Percentiles rank a stretch among this genome's conserved stretches.
Evolutionary conservation across 2,888 invertebrate genomes (phyloP).

Genomic region (Aporophyla lueneburgensis): DNA sequence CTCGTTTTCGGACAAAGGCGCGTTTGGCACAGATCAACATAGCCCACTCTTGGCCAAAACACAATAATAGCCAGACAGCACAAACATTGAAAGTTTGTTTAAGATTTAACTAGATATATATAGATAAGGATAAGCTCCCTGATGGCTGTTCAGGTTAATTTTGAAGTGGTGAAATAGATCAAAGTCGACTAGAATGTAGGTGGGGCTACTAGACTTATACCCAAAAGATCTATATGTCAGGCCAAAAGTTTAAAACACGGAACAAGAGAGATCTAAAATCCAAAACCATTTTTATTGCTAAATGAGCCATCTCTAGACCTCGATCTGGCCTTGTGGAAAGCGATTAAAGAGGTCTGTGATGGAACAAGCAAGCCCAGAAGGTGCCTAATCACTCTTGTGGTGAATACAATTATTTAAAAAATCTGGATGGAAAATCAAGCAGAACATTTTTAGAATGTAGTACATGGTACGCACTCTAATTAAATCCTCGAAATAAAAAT

Average conservation of each 20-base stretch:
- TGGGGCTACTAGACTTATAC: background rate
- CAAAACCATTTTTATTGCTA: background rate
- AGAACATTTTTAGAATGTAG: background rate
- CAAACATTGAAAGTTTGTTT: slow-evolving; percentile 45
- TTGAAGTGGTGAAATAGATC: background rate
- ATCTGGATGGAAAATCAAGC: background rate
- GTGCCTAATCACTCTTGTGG: too few relatives aligned
- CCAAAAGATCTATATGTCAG: background rate
- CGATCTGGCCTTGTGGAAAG: too few relatives aligned
- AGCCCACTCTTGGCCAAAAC: slow-evolving; percentile 65
- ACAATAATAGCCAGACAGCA: slow-evolving; percentile 62
- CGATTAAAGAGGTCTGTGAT: too few relatives aligned
- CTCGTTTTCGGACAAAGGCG: slow-evolving; percentile 49
- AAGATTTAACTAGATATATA: slow-evolving; percentile 19
- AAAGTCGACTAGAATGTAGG: background rate
- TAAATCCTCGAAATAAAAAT: slow-evolving; percentile 1
- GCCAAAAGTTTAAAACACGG: background rate
- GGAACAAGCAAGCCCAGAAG: too few relatives aligned
- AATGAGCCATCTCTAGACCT: too few relatives aligned
- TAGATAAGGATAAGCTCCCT: background rate
- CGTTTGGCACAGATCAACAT: slow-evolving; percentile 66
- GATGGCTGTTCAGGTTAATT: slow-evolving; percentile 15
- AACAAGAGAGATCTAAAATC: background rate
- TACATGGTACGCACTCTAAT: background rate
- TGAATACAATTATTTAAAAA: background rate